A percentile compares a stretch with the other conserved stretches of the same genome.
Conservation (phyloP, 2,113 vertebrate species). For the Recurvirostra avosetta region DNA sequence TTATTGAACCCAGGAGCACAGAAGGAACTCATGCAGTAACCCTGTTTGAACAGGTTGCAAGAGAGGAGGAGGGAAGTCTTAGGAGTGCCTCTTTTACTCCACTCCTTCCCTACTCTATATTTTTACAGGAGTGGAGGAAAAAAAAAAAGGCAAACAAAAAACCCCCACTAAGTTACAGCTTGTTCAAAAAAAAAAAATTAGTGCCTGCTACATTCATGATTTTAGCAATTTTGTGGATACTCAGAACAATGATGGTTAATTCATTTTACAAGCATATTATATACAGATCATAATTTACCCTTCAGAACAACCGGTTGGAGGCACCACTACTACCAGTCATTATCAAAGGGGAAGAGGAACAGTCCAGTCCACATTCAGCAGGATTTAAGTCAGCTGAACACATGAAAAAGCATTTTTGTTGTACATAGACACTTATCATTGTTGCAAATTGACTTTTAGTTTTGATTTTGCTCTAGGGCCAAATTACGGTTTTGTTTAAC, state of each 20-base stretch:
- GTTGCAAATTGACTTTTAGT: background rate
- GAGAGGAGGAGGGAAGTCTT: background rate
- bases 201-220: background rate
- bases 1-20: background rate
- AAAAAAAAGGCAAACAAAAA: background rate
- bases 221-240: background rate
- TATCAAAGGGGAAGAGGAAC: background rate
- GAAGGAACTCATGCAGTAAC: background rate
- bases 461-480: background rate
- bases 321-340: background rate
- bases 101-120: background rate
- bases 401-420: background rate
- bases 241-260: background rate
- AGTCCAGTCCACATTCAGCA: background rate
- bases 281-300: background rate
- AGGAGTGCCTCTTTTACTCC: background rate
- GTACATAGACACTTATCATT: background rate
- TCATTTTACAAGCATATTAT: background rate
- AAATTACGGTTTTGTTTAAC: background rate
- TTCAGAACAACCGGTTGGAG: background rate
- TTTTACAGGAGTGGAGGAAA: background rate
- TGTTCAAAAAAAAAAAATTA: background rate
- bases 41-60: background rate
- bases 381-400: background rate
- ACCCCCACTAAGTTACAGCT: background rate